Evolutionary conservation across 2,113 vertebrate genomes (phyloP).

Genomic region (Chrysochloris asiatica): DNA sequence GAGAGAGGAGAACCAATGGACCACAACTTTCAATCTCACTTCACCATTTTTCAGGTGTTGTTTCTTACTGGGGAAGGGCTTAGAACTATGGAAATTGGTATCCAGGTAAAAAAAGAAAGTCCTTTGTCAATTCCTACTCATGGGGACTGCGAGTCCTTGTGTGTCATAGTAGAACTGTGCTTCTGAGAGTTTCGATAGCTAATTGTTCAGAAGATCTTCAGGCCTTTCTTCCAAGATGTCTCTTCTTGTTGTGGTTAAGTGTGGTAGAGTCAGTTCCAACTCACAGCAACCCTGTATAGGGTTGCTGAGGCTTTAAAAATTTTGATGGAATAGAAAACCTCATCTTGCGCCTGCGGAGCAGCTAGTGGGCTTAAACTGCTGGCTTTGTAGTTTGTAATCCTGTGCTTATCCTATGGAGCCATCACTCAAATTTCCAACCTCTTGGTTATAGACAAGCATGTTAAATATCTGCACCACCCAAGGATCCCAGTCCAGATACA

Average conservation of each 20-base stretch:
- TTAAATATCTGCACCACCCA: background rate
- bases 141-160: background rate
- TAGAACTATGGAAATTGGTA: background rate
- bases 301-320: too few relatives aligned
- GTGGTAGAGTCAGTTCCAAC: too few relatives aligned
- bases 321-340: too few relatives aligned
- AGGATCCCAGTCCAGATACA: background rate
- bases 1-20: background rate
- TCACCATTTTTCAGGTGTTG: background rate
- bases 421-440: too few relatives aligned
- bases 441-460: background rate
- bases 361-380: too few relatives aligned
- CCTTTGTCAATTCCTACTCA: background rate
- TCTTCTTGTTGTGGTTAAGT: too few relatives aligned
- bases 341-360: too few relatives aligned
- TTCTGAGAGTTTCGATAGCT: background rate
- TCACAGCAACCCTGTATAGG: too few relatives aligned
- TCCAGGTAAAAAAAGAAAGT: background rate
- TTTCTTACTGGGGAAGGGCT: conserved; percentile 39
- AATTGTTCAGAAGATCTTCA: too few relatives aligned
- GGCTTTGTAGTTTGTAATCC: too few relatives aligned
- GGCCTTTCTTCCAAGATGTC: too few relatives aligned
- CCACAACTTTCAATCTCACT: background rate
- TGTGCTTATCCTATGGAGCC: too few relatives aligned
- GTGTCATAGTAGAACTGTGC: background rate